A percentile compares a stretch with the other conserved stretches of the same genome.
Evolutionary conservation across 2,888 invertebrate species (phyloP).

Genomic region (Mythimna albipuncta): DNA sequence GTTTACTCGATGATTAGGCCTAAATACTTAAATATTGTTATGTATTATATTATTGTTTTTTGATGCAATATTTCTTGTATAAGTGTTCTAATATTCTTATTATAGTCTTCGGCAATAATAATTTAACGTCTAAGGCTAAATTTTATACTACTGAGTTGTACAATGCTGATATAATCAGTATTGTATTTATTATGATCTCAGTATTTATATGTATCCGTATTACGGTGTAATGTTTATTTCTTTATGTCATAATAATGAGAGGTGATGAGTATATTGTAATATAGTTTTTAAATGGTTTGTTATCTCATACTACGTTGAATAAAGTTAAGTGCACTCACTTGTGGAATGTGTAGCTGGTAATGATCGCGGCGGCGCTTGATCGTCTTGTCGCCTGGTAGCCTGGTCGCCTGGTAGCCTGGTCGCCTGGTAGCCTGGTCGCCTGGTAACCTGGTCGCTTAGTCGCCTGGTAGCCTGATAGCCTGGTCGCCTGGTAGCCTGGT

Average conservation of each 20-base stretch:
- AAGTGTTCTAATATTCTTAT: slow-evolving; percentile 54
- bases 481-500: background rate
- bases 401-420: background rate
- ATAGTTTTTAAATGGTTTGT: slow-evolving; percentile 51
- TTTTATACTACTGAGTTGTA: slow-evolving; percentile 61
- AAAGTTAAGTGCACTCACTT: slow-evolving; percentile 52
- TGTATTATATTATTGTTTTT: slow-evolving; percentile 51
- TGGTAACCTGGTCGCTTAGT: background rate
- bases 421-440: background rate
- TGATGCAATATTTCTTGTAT: slow-evolving; percentile 59
- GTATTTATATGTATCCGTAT: slow-evolving; percentile 64
- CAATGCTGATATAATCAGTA: slow-evolving; percentile 73
- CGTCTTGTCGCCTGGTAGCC: background rate
- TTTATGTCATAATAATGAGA: slow-evolving; percentile 57
- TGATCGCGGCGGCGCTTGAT: background rate
- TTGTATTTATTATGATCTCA: slow-evolving; percentile 77
- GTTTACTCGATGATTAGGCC: slow-evolving; percentile 62
- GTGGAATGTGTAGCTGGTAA: slow-evolving; percentile 31
- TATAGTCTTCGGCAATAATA: slow-evolving; percentile 68
- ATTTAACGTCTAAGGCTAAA: slow-evolving; percentile 67
- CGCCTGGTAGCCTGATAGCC: background rate
- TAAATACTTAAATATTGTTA: slow-evolving; percentile 63
- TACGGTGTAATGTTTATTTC: slow-evolving; percentile 53
- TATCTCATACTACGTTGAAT: slow-evolving; percentile 51
- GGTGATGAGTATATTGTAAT: slow-evolving; percentile 47